Conservation (phyloP, 2,888 invertebrate species). For the Drosophila histrio region DNA sequence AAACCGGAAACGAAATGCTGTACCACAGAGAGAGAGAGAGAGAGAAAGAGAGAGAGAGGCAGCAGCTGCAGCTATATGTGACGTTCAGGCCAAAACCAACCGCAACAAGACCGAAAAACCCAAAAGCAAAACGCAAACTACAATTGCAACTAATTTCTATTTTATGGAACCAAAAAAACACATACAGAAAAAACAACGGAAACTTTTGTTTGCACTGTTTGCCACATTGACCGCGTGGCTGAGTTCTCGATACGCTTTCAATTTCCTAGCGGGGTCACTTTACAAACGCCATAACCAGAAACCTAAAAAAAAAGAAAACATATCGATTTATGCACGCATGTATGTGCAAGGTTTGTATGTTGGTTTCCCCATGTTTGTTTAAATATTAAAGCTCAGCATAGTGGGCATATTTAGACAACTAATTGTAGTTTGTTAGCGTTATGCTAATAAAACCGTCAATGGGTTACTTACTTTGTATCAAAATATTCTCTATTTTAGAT, state of each 20-base stretch:
- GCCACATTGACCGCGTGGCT: slow-evolving; percentile 70
- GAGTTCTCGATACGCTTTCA: slow-evolving; percentile 70
- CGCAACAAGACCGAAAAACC: slow-evolving; percentile 63
- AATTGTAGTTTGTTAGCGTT: background rate
- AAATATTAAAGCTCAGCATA: background rate
- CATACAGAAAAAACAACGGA: slow-evolving; percentile 1
- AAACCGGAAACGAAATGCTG: slow-evolving; percentile 61
- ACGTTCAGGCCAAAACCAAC: slow-evolving; percentile 50
- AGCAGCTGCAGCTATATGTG: slow-evolving; percentile 50
- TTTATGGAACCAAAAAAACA: slow-evolving; percentile 53
- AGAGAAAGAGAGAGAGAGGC: background rate
- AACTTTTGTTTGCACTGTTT: slow-evolving; percentile 63
- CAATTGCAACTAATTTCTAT: slow-evolving; percentile 78
- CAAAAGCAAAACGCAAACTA: slow-evolving; percentile 76
- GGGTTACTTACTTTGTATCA: too few species aligned
- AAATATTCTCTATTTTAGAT: too few species aligned
- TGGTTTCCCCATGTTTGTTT: background rate
- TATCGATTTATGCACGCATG: slow-evolving; percentile 6
- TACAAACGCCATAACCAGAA: slow-evolving; percentile 40
- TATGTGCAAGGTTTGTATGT: background rate
- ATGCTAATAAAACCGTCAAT: too few species aligned
- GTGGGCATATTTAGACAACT: background rate
- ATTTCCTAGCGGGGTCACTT: slow-evolving; percentile 66
- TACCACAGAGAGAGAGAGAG: too few species aligned
- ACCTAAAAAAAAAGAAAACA: slow-evolving; percentile 2